Base-by-base conservation (phyloP, 1,140 invertebrate genomes). In the Drosophila setifemur region DNA sequence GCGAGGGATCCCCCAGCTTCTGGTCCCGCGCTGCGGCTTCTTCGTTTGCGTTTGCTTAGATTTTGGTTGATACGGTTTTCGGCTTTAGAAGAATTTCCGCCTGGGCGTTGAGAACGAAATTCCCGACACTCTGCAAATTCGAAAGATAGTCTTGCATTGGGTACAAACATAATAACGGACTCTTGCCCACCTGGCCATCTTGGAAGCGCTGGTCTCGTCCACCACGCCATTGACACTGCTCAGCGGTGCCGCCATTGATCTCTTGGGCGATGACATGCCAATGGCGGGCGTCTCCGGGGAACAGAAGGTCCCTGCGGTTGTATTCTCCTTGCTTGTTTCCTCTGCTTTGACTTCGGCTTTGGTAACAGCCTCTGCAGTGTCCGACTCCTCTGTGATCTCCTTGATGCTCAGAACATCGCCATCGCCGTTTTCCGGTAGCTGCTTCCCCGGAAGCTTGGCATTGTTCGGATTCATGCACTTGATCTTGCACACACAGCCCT, bases 21-120 rank as follows among this genome's bases (percentile, higher is more conserved):
- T n/a, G n/a, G n/a, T n/a, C n/a, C n/a, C n/a, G n/a, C n/a, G n/a
- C n/a, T n/a, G n/a, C n/a, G n/a, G n/a, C n/a, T n/a, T n/a, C n/a
- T n/a, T n/a, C n/a, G n/a, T n/a, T n/a, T n/a, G n/a, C n/a, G n/a
- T n/a, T n/a, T n/a, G n/a, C n/a, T n/a, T n/a, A n/a, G n/a, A n/a
- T n/a, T n/a, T n/a, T n/a, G n/a, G n/a, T n/a, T n/a, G n/a, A n/a
- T n/a, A n/a, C n/a, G n/a, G n/a, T n/a, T n/a, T n/a, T n/a, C n/a
- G n/a, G n/a, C 33, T 1, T 66, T 11, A 77, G 68, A 89, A 73
- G 61, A 89, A 89, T 48, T 89, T 89, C 16, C 78, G 52, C 26
- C 73, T 79, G 0, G 78, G 72, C 8, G 78, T 83, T 31, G 71
- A 49, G 8, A 89, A 73, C 0, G 37, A 19, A 2, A 85, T 12